Base-by-base conservation (phyloP, 2,797 vertebrate species). In the Lepus townsendii region DNA sequence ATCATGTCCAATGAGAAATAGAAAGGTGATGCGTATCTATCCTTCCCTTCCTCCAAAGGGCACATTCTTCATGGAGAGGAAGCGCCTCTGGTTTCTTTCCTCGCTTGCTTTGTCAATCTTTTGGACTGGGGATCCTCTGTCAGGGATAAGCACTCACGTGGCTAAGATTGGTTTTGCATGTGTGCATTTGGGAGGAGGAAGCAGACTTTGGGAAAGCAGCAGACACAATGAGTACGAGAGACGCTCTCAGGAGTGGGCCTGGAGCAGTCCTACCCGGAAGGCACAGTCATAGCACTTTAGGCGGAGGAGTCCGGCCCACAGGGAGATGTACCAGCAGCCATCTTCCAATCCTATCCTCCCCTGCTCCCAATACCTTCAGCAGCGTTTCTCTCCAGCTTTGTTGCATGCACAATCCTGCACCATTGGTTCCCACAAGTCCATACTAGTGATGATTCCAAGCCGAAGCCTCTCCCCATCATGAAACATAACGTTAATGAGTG, bases 81-180 rank as follows among this genome's bases (percentile, higher is more conserved):
- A 83, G 11, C 5, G 83, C 47, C 76, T 76, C 66, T 83, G 20
- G 72, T 66, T 71, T 86, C 38, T 62, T 50, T 52, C 35, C 77
- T 77, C 19, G 77, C n/a, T 93, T 90, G 72, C 52, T 62, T 72
- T 19, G 7, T 73, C 38, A 5, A 83, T 86, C 65, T 76, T 88
- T 35, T 38, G 14, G 79, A 54, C 32, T 38, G 4, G 0, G 26
- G 82, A 72, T 65, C 26, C 20, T 47, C 60, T 4, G 9, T 57
- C 72, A 69, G 13, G 77, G 94, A 54, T 0, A 27, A 87, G 35
- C 91, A 52, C 54, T 52, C 32, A 14, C 2, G 0, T 8, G 35
- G 62, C 69, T 76, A 88, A 83, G 8, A 89, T 62, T 50, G 30
- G 14, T 65, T 57, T 87, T 24, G 57, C 14, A 22, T 42, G 9